A percentile compares a stretch with the other conserved stretches of the same genome.
Conservation (phyloP, 2,113 vertebrate genomes). For the Hypanus sabinus region DNA sequence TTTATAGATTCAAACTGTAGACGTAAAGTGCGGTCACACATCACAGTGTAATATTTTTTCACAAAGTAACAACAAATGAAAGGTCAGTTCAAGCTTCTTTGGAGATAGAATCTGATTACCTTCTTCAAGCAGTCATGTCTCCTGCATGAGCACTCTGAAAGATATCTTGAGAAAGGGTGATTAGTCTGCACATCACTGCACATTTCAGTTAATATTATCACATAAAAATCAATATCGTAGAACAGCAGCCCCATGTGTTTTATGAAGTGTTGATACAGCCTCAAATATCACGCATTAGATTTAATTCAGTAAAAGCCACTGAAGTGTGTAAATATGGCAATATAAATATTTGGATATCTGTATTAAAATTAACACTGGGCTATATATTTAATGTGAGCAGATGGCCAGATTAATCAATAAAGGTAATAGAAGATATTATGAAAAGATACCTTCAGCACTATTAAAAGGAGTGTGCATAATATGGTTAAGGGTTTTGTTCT, state of each 20-base stretch:
- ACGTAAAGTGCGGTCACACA: neutral
- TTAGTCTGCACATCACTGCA: neutral
- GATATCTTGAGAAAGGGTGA: neutral
- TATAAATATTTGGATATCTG: neutral
- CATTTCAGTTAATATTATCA: conserved; percentile 3
- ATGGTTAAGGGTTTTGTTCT: neutral
- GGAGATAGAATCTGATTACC: neutral
- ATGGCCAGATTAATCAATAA: neutral
- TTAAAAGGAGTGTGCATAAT: neutral
- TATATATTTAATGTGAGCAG: neutral
- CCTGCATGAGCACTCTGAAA: neutral
- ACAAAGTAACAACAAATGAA: neutral
- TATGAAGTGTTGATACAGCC: neutral
- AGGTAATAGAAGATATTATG: neutral
- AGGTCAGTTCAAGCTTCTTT: neutral
- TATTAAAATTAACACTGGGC: neutral
- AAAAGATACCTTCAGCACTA: neutral
- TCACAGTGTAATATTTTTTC: neutral
- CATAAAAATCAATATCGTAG: conserved; percentile 1
- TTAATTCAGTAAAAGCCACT: neutral
- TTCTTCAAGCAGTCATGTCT: neutral
- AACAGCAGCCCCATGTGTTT: neutral
- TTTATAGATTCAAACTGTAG: neutral
- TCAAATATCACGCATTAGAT: neutral
- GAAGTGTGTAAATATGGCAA: neutral